phyloP scores from a whole-genome alignment of 2,888 invertebrate genomes.

The Leistus spinibarbis region DNA sequence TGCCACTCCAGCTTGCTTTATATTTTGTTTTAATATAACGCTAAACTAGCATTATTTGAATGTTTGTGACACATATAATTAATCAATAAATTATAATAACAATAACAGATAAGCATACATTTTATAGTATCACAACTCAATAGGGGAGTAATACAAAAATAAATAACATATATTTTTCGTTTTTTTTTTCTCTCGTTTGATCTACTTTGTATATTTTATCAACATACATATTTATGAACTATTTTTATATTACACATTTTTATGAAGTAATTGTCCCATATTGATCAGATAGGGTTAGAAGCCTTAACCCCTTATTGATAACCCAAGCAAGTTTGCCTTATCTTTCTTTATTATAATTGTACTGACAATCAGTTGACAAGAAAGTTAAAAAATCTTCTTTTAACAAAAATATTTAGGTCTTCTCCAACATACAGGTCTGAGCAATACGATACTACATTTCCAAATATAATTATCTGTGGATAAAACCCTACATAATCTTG shows the following conservation, averaged over 20 bases:
- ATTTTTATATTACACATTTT: not conserved
- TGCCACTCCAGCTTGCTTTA: no score
- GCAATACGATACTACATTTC: not conserved
- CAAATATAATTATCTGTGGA: no score
- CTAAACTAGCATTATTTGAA: no score
- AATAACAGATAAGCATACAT: no score
- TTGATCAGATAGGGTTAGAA: not conserved
- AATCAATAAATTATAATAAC: no score
- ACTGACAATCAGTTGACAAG: constrained; percentile 7
- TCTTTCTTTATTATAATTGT: constrained; percentile 16
- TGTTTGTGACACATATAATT: no score
- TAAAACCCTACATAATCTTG: no score
- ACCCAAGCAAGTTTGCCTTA: not conserved
- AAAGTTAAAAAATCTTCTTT: not conserved
- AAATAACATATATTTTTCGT: not conserved
- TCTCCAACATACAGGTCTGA: not conserved
- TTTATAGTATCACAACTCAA: no score
- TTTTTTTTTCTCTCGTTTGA: not conserved
- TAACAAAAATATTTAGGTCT: not conserved
- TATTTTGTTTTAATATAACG: no score
- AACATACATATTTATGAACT: not conserved
- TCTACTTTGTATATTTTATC: not conserved
- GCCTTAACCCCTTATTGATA: constrained; percentile 10
- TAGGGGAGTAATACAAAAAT: no score
- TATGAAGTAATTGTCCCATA: constrained; percentile 4